Base-by-base conservation (phyloP, 2,888 invertebrate genomes). In the Catocala nupta region DNA sequence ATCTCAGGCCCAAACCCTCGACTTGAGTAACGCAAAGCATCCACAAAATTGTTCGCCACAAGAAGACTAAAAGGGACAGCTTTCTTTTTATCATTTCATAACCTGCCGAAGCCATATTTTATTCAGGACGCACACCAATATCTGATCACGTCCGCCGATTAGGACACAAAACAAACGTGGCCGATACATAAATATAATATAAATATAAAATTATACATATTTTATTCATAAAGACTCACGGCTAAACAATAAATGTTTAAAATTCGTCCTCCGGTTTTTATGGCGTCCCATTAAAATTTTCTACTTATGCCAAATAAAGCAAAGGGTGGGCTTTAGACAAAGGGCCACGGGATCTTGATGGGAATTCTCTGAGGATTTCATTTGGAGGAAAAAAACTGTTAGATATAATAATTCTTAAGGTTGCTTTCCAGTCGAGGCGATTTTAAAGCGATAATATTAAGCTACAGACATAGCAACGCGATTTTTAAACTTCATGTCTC, bases 291-390 rank as follows among this genome's bases (percentile, higher is more conserved):
- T 85, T 82, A 82, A 85, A 84, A 83, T 85, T 80, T 81, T 73
- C 70, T 71, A 77, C 78, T 81, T 77, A 82, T 82, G 77, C 81
- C 81, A 85, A 88, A 88, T 82, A 85, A 82, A 88, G 77, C 79
- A 83, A 86, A 83, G 81, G 80, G 74, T 81, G 78, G 68, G 55
- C 65, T 66, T 71, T 74, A 80, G 77, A 89, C 86, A 88, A 88
- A 82, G 83, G 83, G 57, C 64, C 55, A 60, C 59, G 68, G 74
- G 77, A 78, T 76, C 81, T 77, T 77, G 82, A 86, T 81, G 78
- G 79, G 85, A 81, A 87, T 86, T 81, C 82, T 80, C 78, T 55
- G 63, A 68, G 77, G 82, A 77, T 73, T 78, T 79, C 71, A 66
- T 73, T 81, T 67, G 73, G 72, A 63, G 70, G 59, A 53, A 73